A percentile compares a stretch with the other conserved stretches of the same genome.
Evolutionary conservation across 2,888 invertebrate species (phyloP).

Genomic region (Rhopalosiphum nymphaeae): DNA sequence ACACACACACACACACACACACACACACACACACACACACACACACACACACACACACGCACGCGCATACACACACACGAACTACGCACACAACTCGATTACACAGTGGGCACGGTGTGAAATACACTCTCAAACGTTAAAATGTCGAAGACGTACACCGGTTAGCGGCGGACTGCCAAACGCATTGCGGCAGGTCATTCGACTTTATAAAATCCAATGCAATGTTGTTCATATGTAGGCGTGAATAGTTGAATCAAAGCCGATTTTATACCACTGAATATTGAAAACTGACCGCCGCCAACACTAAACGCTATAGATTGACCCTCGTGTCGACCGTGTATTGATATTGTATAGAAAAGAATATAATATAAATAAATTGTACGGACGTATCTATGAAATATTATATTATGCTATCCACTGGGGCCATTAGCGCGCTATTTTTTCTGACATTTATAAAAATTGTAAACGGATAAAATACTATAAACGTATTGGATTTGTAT

Average conservation of each 20-base stretch:
- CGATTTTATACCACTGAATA: not conserved
- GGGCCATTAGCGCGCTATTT: not conserved
- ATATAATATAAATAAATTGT: not conserved
- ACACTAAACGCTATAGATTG: not conserved
- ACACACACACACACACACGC: too few species aligned
- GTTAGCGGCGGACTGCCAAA: not conserved
- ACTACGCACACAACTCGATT: not conserved
- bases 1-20: not conserved
- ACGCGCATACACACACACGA: too few species aligned
- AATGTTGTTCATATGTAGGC: not conserved
- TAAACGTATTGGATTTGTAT: not conserved
- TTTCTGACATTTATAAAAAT: not conserved
- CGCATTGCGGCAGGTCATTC: slow-evolving; percentile 41
- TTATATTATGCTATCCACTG: not conserved
- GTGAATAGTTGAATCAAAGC: not conserved
- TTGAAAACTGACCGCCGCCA: not conserved
- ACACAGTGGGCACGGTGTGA: not conserved
- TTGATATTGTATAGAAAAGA: not conserved
- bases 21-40: too few species aligned
- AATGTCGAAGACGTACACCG: not conserved
- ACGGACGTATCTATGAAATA: not conserved
- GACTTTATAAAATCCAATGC: not conserved
- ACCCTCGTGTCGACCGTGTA: not conserved
- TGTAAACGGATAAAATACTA: not conserved
- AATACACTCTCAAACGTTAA: not conserved